A percentile compares a stretch with the other conserved stretches of the same genome.
Conservation (phyloP, 2,797 vertebrate genomes). For the Enteromius treurensis region DNA sequence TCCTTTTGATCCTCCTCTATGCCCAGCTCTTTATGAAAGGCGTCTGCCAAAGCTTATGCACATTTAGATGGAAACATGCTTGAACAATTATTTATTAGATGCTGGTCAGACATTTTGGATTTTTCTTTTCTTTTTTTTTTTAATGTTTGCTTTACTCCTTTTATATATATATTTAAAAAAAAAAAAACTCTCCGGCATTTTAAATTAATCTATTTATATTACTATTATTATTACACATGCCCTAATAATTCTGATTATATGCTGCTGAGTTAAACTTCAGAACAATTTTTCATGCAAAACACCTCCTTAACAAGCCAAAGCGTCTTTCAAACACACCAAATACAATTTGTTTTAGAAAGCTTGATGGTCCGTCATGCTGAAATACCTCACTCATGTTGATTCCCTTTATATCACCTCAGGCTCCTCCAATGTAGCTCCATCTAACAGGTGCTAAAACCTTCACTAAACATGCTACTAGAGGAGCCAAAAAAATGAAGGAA, state of each 20-base stretch:
- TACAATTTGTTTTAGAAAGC: not conserved
- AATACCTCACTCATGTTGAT: constrained; percentile 5
- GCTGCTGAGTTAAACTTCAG: not conserved
- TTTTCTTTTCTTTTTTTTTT: not conserved
- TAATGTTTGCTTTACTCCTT: constrained; percentile 13
- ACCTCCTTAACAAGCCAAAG: constrained; percentile 8
- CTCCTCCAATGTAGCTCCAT: not conserved
- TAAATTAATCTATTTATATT: not conserved
- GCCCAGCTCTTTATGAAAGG: not conserved
- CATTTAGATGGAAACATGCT: constrained; percentile 38
- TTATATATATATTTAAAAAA: not conserved
- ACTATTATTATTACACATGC: not conserved
- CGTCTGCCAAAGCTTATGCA: constrained; percentile 19
- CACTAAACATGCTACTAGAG: not conserved
- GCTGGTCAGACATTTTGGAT: constrained; percentile 29
- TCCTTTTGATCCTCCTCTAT: not conserved
- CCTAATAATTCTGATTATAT: not conserved
- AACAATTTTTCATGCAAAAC: not conserved
- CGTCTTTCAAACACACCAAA: not conserved
- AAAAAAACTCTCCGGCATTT: not conserved
- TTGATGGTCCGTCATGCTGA: not conserved
- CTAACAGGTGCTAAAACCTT: not conserved
- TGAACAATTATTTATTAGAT: constrained; percentile 50
- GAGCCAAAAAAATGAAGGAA: not conserved
- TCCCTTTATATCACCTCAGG: constrained; percentile 5